Conservation (phyloP, 2,888 invertebrate species). For the Lucinisca nassula region DNA sequence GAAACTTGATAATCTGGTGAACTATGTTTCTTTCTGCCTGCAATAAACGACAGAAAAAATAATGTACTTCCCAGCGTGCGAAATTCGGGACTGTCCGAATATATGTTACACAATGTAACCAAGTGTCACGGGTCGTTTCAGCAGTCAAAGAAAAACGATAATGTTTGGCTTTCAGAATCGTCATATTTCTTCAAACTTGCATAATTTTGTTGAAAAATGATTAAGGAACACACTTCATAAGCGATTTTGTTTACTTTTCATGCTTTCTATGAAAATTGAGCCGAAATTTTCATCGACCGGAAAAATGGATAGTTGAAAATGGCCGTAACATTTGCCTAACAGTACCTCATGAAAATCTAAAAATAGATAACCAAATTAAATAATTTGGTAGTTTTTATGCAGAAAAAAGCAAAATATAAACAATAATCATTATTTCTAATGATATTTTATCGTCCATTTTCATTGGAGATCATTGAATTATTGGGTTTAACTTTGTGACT, state of each 20-base stretch:
- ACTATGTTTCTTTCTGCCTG: not conserved
- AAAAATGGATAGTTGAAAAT: not conserved
- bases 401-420: no score
- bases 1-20: not conserved
- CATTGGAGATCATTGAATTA: no score
- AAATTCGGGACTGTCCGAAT: not conserved
- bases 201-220: not conserved
- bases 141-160: not conserved
- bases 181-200: not conserved
- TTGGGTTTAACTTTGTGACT: no score
- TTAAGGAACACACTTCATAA: not conserved
- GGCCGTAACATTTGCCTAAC: not conserved
- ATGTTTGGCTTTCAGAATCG: not conserved
- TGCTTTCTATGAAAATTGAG: not conserved
- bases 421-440: conserved; percentile 53
- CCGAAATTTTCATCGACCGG: not conserved
- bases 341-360: no score
- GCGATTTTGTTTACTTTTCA: not conserved
- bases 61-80: not conserved
- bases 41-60: not conserved
- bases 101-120: not conserved
- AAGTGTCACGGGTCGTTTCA: not conserved
- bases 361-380: no score
- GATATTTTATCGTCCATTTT: no score
- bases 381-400: no score